A percentile compares a stretch with the other conserved stretches of the same genome.
Evolutionary conservation across 2,797 vertebrate species (phyloP).

Genomic region (Myioborus miniatus): DNA sequence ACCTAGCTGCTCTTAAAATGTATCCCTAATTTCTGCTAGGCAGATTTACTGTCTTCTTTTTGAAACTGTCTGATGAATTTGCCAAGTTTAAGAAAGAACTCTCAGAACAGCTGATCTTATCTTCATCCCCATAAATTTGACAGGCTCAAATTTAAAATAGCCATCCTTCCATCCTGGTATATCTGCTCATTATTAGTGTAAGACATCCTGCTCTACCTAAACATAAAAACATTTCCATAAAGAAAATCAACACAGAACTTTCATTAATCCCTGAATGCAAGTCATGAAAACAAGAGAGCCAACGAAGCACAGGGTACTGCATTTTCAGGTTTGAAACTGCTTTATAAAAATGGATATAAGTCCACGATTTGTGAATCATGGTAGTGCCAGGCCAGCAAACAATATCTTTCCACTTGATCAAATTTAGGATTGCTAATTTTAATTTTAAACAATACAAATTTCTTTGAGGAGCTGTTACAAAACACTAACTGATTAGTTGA

Average conservation of each 20-base stretch:
- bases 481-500: background rate
- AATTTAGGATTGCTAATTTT: background rate
- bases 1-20: background rate
- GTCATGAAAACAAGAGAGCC: background rate
- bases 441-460: background rate
- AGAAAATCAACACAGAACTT: background rate
- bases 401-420: background rate
- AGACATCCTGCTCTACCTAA: background rate
- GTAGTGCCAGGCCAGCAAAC: background rate
- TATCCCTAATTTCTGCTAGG: background rate
- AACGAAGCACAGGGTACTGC: background rate
- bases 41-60: background rate
- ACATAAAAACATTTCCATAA: background rate
- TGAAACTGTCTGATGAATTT: background rate
- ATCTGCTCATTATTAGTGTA: background rate
- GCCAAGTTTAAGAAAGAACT: background rate
- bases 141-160: background rate
- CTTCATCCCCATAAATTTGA: background rate
- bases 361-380: background rate
- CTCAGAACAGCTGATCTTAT: background rate
- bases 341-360: background rate
- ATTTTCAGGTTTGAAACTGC: background rate
- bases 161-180: background rate
- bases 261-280: rapidly evolving
- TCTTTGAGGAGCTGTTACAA: background rate